Percentiles rank a stretch among this genome's conserved stretches.
Conservation (phyloP, 2,797 vertebrate species). For the Amphiprion clarkii region DNA sequence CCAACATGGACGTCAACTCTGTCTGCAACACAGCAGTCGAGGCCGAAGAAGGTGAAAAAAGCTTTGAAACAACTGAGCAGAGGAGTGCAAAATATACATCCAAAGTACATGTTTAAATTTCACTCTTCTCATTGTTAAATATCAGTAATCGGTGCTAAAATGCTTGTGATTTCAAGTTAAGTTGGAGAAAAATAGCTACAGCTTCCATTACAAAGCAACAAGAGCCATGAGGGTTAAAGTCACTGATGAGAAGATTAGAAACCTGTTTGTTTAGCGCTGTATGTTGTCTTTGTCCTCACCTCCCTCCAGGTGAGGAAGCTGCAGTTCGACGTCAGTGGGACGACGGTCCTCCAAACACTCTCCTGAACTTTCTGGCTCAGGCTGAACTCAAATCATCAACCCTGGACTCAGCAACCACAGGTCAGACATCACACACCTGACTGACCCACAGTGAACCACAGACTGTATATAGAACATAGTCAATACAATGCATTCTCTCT, state of each 20-base stretch:
- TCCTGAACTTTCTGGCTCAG: constrained; percentile 81
- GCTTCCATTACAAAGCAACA: too few relatives aligned
- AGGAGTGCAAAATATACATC: background rate
- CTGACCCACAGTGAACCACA: background rate
- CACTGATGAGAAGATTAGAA: too few relatives aligned
- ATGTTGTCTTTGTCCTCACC: background rate
- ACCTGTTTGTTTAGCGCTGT: background rate
- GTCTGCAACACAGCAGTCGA: constrained; percentile 16
- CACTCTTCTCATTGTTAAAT: too few relatives aligned
- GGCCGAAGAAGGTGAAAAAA: constrained; percentile 50
- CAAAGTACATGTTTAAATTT: background rate
- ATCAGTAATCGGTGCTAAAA: background rate
- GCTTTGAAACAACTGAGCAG: too few relatives aligned
- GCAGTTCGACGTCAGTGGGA: constrained; percentile 82
- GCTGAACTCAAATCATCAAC: constrained; percentile 73
- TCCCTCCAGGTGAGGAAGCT: constrained; percentile 38
- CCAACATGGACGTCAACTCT: constrained; percentile 73
- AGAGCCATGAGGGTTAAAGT: too few relatives aligned
- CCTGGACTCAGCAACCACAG: constrained; percentile 48
- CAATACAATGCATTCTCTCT: too few relatives aligned
- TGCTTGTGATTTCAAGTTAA: too few relatives aligned
- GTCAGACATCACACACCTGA: constrained; percentile 23
- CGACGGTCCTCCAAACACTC: constrained; percentile 73
- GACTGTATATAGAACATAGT: background rate
- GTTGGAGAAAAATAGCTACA: too few relatives aligned